A percentile compares a stretch with the other conserved stretches of the same genome.
These are phyloP conservation scores for Eulemur albifrons DNA, from an alignment of 2,797 vertebrate species.

Conservation along the genomic window DNA sequence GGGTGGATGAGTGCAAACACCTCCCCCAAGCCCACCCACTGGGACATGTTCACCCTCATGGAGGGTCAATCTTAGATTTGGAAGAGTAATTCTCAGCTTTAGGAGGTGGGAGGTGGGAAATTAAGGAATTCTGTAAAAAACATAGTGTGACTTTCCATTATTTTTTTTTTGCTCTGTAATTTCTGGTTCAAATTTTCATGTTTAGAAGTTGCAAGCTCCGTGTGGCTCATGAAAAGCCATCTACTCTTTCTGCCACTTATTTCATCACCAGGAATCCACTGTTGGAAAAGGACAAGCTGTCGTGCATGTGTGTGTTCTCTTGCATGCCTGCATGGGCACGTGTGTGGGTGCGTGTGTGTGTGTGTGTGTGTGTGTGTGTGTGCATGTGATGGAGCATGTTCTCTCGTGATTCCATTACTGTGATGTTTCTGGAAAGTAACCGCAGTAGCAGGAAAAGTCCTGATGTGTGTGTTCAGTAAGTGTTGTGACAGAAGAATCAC, in stretches of 20 bases:
- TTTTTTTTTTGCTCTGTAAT: slow-evolving; percentile 3
- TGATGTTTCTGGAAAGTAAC: background rate
- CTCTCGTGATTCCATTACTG: background rate
- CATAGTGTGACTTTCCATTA: background rate
- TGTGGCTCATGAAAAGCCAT: slow-evolving; percentile 1
- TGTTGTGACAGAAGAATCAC: background rate
- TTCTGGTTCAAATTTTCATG: slow-evolving; percentile 62
- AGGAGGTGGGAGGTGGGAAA: background rate
- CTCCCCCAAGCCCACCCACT: background rate
- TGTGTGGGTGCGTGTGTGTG: background rate
- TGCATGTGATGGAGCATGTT: background rate
- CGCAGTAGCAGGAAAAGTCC: background rate
- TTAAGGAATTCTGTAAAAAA: background rate
- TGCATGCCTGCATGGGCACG: fast-evolving
- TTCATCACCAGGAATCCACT: slow-evolving; percentile 26
- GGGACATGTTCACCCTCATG: background rate
- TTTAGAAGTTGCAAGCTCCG: slow-evolving; percentile 2
- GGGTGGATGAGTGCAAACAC: background rate
- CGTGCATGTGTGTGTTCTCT: background rate
- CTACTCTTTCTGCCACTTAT: background rate
- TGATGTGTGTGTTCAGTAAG: background rate
- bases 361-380: too few relatives aligned
- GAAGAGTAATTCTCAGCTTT: slow-evolving; percentile 6
- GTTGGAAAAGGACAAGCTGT: background rate
- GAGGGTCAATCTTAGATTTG: background rate